Evolutionary conservation across 2,888 invertebrate species (phyloP).

Genomic region (Oeneis ivallda): DNA sequence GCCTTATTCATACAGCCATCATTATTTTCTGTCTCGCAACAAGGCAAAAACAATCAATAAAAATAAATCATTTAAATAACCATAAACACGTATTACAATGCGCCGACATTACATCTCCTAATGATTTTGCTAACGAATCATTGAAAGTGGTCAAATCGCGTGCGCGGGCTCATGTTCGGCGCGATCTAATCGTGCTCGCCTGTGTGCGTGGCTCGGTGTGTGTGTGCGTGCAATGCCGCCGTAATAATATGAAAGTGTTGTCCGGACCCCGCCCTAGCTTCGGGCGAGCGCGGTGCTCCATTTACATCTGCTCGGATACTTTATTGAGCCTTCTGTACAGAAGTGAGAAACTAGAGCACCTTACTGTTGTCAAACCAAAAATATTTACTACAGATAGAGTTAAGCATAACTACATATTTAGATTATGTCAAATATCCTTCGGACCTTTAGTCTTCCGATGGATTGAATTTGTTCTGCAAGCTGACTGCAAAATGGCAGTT

Average conservation of each 20-base stretch:
- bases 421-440: background rate
- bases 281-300: constrained; percentile 72
- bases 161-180: constrained; percentile 57
- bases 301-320: constrained; percentile 79
- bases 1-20: constrained; percentile 75
- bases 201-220: constrained; percentile 46
- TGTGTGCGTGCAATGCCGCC: constrained; percentile 62
- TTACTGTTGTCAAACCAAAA: constrained; percentile 29
- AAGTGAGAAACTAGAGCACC: constrained; percentile 37
- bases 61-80: constrained; percentile 82
- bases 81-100: constrained; percentile 81
- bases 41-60: constrained; percentile 82
- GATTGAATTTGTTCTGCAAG: no score
- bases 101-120: constrained; percentile 80
- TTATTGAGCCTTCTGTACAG: constrained; percentile 74
- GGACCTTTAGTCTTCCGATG: no score
- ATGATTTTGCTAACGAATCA: constrained; percentile 82
- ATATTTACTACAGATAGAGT: constrained; percentile 9
- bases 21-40: constrained; percentile 81
- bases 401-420: background rate
- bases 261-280: constrained; percentile 80
- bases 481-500: no score
- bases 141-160: constrained; percentile 80
- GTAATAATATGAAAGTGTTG: constrained; percentile 81
- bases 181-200: constrained; percentile 49